Percentiles rank a stretch among this genome's conserved stretches.
Evolutionary conservation across 2,113 vertebrate genomes (phyloP).

Genomic region (Sapajus apella): DNA sequence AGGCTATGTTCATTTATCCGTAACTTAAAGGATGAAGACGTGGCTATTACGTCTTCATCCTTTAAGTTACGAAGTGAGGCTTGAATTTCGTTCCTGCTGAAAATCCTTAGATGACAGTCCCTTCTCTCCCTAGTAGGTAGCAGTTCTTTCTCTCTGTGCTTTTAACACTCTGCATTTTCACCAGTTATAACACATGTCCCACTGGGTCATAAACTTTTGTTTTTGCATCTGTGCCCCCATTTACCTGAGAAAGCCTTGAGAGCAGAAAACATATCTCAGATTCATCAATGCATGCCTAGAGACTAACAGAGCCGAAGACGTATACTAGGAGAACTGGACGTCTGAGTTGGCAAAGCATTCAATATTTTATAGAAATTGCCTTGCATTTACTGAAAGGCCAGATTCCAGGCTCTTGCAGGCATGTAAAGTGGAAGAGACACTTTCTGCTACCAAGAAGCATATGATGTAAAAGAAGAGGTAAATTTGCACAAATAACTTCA

Average conservation of each 20-base stretch:
- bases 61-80: not conserved
- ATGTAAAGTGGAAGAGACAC: not conserved
- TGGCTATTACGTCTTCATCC: not conserved
- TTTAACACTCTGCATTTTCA: not conserved
- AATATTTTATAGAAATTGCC: not conserved
- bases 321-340: not conserved
- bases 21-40: too few relatives aligned
- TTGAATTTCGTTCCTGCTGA: not conserved
- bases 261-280: not conserved
- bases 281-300: not conserved
- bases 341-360: not conserved
- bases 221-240: not conserved
- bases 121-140: accelerated
- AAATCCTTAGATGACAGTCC: too few relatives aligned
- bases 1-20: not conserved
- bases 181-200: not conserved
- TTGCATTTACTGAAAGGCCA: not conserved
- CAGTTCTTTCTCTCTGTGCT: not conserved
- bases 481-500: not conserved
- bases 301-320: not conserved
- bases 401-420: not conserved
- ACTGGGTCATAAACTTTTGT: not conserved
- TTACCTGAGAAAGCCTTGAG: not conserved
- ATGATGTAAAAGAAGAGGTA: not conserved
- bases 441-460: not conserved